Base-by-base conservation (phyloP, 2,113 vertebrate species). In the Phycodurus eques region DNA sequence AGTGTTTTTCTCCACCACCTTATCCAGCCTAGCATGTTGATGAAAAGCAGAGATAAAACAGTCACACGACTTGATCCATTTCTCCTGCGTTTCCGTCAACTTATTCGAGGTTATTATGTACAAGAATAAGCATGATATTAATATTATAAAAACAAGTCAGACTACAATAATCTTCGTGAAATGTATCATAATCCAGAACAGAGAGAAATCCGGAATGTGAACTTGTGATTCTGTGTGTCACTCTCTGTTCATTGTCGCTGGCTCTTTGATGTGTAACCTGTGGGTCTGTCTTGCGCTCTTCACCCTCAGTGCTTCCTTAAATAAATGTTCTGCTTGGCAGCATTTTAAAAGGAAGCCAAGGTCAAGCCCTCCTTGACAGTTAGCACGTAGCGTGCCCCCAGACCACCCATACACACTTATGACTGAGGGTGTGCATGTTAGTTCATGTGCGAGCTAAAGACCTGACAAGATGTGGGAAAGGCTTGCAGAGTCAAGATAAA, bases 281-380 rank as follows among this genome's bases (percentile, higher is more conserved):
- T 57, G 76, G 57, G 66, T 80, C 68, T 11, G 33, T 80, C 76
- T 78, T 81, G 81, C 49, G 2, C 22, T 13, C 47, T 15, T 39
- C 59, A 59, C 27, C 53, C 43, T 68, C 83, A 78, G 70, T 59
- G 68, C 81, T 86, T 90, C 80, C 87, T 78, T 84, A 86, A 90
- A 87, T 91, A 89, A 89, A 89, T 83, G 82, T 88, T 89, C 81
- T 88, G 87, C 82, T 83, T 54, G 66, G 85, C 77, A 70, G 82
- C 82, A 77, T 84, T 90, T 88, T 89, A 87, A 88, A 87, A 82
- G 87, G 85, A 90, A 79, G 73, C 73, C 66, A 76, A 87, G 85
- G 82, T 91, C 84, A 65, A 65, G 60, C 84, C 83, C 74, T 86
- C 83, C 69, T 77, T 79, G 82, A 84, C 85, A 74, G 80, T 87